Conservation (phyloP, 2,797 vertebrate species). For the Hemitrygon akajei region DNA sequence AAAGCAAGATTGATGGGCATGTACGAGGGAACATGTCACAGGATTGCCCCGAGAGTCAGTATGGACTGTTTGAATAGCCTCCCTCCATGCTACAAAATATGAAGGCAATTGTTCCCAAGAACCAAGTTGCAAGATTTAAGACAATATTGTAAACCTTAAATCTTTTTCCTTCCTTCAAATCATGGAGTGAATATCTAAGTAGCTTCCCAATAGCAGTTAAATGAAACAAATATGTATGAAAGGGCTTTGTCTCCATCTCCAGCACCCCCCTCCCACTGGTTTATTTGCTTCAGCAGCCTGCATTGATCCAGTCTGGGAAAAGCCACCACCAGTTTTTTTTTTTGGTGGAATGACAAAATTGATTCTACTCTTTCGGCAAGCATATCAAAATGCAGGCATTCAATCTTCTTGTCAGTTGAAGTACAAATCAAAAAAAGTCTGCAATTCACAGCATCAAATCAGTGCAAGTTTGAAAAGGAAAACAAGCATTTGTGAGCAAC, state of each 20-base stretch:
- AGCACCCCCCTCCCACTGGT: no score
- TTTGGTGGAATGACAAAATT: no score
- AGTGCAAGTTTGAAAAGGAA: background rate
- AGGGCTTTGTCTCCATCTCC: background rate
- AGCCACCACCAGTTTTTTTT: background rate
- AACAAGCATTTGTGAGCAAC: background rate
- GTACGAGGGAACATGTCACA: no score
- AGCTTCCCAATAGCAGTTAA: background rate
- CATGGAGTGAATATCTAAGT: background rate
- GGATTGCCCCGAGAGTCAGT: no score
- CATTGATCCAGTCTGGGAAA: background rate
- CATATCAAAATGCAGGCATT: background rate
- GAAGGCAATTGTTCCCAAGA: background rate
- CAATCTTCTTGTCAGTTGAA: no score
- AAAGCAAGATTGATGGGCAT: no score
- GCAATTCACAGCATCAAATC: background rate
- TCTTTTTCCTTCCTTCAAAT: background rate
- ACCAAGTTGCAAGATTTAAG: background rate
- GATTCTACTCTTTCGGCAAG: no score
- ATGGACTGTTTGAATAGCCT: no score
- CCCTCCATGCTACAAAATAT: no score
- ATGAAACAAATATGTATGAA: background rate
- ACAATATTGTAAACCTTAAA: background rate
- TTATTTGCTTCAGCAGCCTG: background rate
- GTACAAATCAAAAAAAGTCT: background rate